Evolutionary conservation across 1,140 invertebrate species (phyloP).

Genomic region (Eumeta japonica): DNA sequence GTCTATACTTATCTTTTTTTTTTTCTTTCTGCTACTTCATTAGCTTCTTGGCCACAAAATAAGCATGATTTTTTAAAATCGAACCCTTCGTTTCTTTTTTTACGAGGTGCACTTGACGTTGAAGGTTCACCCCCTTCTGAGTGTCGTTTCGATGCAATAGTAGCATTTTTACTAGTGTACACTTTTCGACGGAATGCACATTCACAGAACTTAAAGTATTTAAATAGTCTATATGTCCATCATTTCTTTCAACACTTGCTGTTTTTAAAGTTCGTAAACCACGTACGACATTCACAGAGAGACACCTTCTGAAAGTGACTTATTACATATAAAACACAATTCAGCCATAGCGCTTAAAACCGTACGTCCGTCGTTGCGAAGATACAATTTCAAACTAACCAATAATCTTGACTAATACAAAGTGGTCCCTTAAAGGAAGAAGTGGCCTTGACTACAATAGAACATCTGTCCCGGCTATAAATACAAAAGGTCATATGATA

Average conservation of each 20-base stretch:
- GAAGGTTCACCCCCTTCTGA: slow-evolving; percentile 17
- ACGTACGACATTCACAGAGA: slow-evolving; percentile 25
- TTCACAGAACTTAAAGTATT: slow-evolving; percentile 33
- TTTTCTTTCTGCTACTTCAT: slow-evolving; percentile 24
- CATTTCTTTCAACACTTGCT: slow-evolving; percentile 34
- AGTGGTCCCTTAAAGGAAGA: no score
- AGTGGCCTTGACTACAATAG: slow-evolving; percentile 21
- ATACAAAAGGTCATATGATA: slow-evolving; percentile 20
- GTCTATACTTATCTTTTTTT: slow-evolving; percentile 29
- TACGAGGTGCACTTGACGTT: slow-evolving; percentile 25
- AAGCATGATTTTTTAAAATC: slow-evolving; percentile 26
- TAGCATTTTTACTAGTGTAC: slow-evolving; percentile 26
- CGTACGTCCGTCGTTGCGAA: slow-evolving; percentile 22
- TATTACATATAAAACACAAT: slow-evolving; percentile 31
- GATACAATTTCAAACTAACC: slow-evolving; percentile 20
- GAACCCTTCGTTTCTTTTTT: slow-evolving; percentile 26
- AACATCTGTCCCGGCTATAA: slow-evolving; percentile 20
- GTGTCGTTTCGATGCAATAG: slow-evolving; percentile 23
- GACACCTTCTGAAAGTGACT: slow-evolving; percentile 25
- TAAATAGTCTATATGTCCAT: slow-evolving; percentile 29
- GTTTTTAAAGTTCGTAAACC: slow-evolving; percentile 33
- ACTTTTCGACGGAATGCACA: slow-evolving; percentile 27
- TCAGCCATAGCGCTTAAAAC: slow-evolving; percentile 26
- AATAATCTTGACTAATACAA: slow-evolving; percentile 18
- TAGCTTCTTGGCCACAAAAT: slow-evolving; percentile 30